A percentile compares a stretch with the other conserved stretches of the same genome.
Evolutionary conservation across 2,797 vertebrate species (phyloP).

Genomic region (Cryptoprocta ferox): DNA sequence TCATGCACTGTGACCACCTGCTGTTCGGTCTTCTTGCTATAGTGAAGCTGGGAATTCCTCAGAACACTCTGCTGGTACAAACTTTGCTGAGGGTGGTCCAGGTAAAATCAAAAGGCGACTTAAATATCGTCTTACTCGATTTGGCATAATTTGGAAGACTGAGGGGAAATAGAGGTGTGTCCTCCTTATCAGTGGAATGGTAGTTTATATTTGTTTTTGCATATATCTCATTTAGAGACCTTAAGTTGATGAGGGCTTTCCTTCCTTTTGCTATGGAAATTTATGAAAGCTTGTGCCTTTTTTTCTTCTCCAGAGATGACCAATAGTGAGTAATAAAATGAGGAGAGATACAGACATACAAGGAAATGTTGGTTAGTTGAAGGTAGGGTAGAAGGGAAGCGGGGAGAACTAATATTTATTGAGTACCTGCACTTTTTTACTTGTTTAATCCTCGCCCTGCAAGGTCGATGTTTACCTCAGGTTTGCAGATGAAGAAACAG

Average conservation of each 20-base stretch:
- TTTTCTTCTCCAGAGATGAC: not conserved
- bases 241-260: slow-evolving; percentile 23
- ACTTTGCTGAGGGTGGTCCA: slow-evolving; percentile 91
- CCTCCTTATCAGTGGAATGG: not conserved
- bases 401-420: not conserved
- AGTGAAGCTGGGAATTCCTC: slow-evolving; percentile 90
- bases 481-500: slow-evolving; percentile 19
- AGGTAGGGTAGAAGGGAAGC: not conserved
- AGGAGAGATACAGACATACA: not conserved
- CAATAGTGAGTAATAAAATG: slow-evolving; percentile 23
- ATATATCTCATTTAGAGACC: not conserved
- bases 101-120: slow-evolving; percentile 84
- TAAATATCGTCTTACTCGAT: not conserved
- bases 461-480: not conserved
- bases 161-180: not conserved
- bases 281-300: slow-evolving; percentile 9
- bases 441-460: not conserved
- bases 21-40: slow-evolving; percentile 89
- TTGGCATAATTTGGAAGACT: not conserved
- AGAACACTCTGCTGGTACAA: slow-evolving; percentile 91
- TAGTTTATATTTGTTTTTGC: slow-evolving; percentile 22
- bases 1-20: slow-evolving; percentile 83
- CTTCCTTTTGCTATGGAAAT: slow-evolving; percentile 30
- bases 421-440: not conserved
- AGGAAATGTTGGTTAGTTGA: not conserved